phyloP scores from a whole-genome alignment of 2,888 invertebrate genomes.

The Toxonevra muliebris region DNA sequence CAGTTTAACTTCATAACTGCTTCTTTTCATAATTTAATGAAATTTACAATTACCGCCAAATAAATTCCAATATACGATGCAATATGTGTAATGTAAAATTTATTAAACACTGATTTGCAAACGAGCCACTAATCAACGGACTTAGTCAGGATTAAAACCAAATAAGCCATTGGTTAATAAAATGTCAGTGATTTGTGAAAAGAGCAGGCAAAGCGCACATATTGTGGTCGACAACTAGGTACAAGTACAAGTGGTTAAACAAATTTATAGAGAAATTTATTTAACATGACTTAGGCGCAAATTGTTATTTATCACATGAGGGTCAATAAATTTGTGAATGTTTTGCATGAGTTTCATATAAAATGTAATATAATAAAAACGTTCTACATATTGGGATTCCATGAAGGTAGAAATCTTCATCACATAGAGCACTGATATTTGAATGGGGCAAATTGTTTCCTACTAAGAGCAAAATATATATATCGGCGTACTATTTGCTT shows the following conservation, averaged over 20 bases:
- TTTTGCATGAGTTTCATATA: no score
- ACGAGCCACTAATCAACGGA: slow-evolving; percentile 36
- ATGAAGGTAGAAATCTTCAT: no score
- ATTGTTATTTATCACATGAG: slow-evolving; percentile 48
- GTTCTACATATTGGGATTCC: no score
- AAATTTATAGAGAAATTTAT: slow-evolving; percentile 37
- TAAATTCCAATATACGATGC: slow-evolving; percentile 19
- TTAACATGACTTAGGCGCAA: slow-evolving; percentile 35
- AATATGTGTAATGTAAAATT: slow-evolving; percentile 34
- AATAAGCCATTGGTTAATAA: slow-evolving; percentile 38
- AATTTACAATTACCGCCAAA: slow-evolving; percentile 24
- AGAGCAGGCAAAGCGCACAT: neutral
- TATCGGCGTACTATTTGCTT: no score
- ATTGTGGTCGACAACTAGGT: neutral
- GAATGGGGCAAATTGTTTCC: no score
- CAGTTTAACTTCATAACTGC: neutral
- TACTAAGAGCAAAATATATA: no score
- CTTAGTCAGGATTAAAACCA: slow-evolving; percentile 29
- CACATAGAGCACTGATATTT: no score
- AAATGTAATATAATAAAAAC: no score
- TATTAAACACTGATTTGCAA: slow-evolving; percentile 41
- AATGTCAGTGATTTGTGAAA: slow-evolving; percentile 22
- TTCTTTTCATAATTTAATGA: slow-evolving; percentile 16
- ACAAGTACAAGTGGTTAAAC: neutral
- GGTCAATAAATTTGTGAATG: slow-evolving; percentile 38